Evolutionary conservation across 2,113 vertebrate species (phyloP).

Genomic region (Buteo buteo): DNA sequence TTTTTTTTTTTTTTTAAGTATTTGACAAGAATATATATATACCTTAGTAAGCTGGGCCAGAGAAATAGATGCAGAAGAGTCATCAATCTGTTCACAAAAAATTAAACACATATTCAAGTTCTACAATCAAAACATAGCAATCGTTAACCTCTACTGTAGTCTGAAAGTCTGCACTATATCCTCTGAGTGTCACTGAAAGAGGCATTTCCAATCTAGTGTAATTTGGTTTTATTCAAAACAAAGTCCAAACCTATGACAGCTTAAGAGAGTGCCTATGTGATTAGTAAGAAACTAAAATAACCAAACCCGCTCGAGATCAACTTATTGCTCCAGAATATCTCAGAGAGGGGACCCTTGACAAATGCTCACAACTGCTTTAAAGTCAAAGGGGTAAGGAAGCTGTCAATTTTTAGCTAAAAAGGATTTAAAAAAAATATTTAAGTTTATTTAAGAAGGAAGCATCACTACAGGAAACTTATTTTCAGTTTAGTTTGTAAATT

Average conservation of each 20-base stretch:
- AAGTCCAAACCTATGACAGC: neutral
- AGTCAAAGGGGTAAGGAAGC: neutral
- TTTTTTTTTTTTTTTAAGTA: slow-evolving; percentile 42
- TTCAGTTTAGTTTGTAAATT: neutral
- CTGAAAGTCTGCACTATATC: slow-evolving; percentile 39
- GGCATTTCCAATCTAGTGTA: neutral
- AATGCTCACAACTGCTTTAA: neutral
- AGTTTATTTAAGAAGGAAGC: neutral
- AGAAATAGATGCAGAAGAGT: slow-evolving; percentile 87
- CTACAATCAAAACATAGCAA: slow-evolving; percentile 78
- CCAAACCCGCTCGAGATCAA: neutral
- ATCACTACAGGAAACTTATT: neutral
- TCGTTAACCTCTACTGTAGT: slow-evolving; percentile 62
- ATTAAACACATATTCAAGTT: slow-evolving; percentile 89
- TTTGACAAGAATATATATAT: slow-evolving; percentile 75
- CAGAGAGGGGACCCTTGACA: neutral
- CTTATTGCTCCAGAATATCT: neutral
- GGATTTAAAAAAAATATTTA: neutral
- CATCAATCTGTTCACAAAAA: slow-evolving; percentile 94
- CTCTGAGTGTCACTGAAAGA: neutral
- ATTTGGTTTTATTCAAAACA: neutral
- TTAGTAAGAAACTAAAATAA: neutral
- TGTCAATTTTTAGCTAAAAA: neutral
- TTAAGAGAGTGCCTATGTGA: neutral
- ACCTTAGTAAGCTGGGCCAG: slow-evolving; percentile 94